Percentiles rank a stretch among this genome's conserved stretches.
Evolutionary conservation across 2,888 invertebrate species (phyloP).

Genomic region (Mesochorus sp.): DNA sequence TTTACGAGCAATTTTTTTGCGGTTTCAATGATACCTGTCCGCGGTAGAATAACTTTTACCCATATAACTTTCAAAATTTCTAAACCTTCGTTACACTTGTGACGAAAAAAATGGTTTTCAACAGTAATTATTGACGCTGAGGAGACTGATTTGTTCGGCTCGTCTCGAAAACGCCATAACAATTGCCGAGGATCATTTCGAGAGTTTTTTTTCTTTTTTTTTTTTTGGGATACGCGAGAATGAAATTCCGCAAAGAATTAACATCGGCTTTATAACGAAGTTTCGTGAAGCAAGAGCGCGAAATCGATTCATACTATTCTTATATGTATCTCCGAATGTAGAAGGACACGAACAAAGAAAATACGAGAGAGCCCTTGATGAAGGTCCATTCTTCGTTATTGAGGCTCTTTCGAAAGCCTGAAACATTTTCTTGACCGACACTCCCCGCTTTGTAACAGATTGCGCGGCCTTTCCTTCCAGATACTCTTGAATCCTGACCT

Average conservation of each 20-base stretch:
- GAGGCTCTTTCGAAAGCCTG: conserved; percentile 23
- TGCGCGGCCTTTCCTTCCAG: conserved; percentile 7
- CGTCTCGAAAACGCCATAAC: conserved; percentile 26
- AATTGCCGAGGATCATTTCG: conserved; percentile 21
- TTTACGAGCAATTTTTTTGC: not conserved
- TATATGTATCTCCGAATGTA: not conserved
- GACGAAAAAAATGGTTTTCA: conserved; percentile 29
- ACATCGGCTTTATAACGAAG: conserved; percentile 44
- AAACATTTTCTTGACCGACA: conserved; percentile 30
- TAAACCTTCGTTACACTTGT: conserved; percentile 20
- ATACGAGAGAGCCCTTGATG: conserved; percentile 36
- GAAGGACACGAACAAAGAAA: conserved; percentile 40
- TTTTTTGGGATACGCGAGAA: conserved; percentile 13
- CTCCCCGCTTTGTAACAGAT: conserved; percentile 50
- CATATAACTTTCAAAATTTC: conserved; percentile 7
- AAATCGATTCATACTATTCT: conserved; percentile 51
- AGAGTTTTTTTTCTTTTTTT: not conserved
- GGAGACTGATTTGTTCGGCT: conserved; percentile 16
- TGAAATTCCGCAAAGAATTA: conserved; percentile 18
- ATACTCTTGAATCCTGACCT: conserved; percentile 45
- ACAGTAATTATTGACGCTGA: conserved; percentile 53
- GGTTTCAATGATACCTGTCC: not conserved
- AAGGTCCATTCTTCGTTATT: conserved; percentile 46
- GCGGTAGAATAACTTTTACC: conserved; percentile 32
- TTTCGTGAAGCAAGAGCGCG: conserved; percentile 38